These are phyloP conservation scores for Turritopsis dohrnii DNA, from an alignment of 30 jellyfish, hydroid and myxozoan species.

Conservation along the genomic window DNA sequence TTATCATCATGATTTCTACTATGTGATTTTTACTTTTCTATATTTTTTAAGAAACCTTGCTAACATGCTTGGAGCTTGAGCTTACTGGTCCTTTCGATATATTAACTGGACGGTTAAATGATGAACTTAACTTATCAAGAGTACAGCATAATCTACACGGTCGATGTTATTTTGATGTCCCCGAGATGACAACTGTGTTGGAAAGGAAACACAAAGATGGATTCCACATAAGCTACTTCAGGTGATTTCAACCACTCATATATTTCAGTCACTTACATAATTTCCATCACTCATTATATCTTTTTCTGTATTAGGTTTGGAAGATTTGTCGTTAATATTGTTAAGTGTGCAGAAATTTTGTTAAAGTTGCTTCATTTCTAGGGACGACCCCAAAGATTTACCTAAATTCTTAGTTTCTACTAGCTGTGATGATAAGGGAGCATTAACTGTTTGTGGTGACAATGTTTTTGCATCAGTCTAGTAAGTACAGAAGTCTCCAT, in stretches of 20 bases:
- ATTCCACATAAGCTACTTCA: conserved; percentile 58
- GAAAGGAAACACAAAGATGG: conserved; percentile 34
- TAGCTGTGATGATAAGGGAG: conserved; percentile 36
- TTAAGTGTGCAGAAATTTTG: neutral
- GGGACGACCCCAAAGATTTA: conserved; percentile 62
- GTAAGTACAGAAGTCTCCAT: conserved; percentile 52
- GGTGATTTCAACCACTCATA: conserved; percentile 29
- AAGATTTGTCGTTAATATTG: neutral
- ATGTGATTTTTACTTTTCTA: neutral
- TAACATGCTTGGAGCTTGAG: conserved; percentile 32
- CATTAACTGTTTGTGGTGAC: conserved; percentile 51
- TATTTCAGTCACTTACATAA: no score
- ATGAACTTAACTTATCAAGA: conserved; percentile 8
- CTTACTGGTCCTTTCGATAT: conserved; percentile 78
- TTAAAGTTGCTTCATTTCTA: neutral
- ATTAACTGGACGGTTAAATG: conserved; percentile 24
- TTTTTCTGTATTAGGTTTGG: neutral
- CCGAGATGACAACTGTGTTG: conserved; percentile 65
- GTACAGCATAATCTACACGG: conserved; percentile 45
- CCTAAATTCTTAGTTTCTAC: conserved; percentile 56
- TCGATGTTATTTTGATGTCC: conserved; percentile 62
- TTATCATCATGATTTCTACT: neutral
- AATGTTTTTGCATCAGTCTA: conserved; percentile 62
- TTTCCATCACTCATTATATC: no score
- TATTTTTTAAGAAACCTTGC: conserved; percentile 36